Percentiles rank a stretch among this genome's conserved stretches.
Evolutionary conservation across 2,113 vertebrate genomes (phyloP).

Genomic region (Pseudorhombus dupliciocellatus): DNA sequence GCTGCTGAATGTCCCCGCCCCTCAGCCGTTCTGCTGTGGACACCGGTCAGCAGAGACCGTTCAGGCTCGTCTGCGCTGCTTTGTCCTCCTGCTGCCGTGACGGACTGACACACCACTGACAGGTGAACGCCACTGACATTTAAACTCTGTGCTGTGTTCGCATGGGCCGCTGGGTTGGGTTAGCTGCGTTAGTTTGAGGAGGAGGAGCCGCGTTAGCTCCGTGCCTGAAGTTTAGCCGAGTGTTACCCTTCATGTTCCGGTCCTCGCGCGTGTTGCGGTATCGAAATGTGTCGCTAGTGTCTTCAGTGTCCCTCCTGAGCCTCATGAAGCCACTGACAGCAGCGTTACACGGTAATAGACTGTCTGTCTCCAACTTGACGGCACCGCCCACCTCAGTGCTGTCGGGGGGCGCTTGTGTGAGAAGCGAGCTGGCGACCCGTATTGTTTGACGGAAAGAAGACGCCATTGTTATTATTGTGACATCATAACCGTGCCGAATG

Average conservation of each 20-base stretch:
- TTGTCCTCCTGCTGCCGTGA: conserved; percentile 41
- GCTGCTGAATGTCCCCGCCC: conserved; percentile 17
- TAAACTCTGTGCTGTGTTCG: too few species aligned
- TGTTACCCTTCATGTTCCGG: too few species aligned
- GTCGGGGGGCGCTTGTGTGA: too few species aligned
- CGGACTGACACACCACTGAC: conserved; percentile 31
- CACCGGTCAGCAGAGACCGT: conserved; percentile 4
- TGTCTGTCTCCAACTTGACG: background rate
- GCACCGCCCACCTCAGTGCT: conserved; percentile 38
- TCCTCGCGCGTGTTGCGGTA: too few species aligned
- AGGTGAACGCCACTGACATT: conserved; percentile 37
- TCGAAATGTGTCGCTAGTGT: too few species aligned
- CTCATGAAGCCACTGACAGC: too few species aligned
- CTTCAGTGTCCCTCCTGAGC: too few species aligned
- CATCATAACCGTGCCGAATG: background rate
- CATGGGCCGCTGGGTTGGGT: too few species aligned
- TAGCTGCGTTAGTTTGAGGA: too few species aligned
- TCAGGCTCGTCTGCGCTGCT: background rate
- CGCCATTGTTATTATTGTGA: background rate
- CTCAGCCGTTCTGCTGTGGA: background rate
- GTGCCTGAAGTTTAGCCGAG: background rate
- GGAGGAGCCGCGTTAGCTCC: background rate
- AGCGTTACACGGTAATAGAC: too few species aligned
- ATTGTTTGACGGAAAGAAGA: background rate
- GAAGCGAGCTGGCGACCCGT: rapidly evolving